Conservation (phyloP, 2,888 invertebrate genomes). For the Amphipyra berbera region DNA sequence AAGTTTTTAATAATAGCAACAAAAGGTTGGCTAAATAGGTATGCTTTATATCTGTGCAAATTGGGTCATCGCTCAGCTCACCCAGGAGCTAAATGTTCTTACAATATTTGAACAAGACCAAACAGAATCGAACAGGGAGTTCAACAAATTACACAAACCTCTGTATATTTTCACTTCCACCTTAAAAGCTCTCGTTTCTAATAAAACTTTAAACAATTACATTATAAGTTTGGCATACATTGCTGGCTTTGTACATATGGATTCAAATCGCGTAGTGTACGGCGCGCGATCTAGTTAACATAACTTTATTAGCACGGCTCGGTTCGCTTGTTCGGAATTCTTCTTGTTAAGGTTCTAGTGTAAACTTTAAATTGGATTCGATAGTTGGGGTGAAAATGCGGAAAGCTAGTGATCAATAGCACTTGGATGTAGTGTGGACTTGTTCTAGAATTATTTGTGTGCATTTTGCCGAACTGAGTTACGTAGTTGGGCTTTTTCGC, state of each 20-base stretch:
- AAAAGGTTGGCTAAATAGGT: too few species aligned
- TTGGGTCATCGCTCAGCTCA: not conserved
- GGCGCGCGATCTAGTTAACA: conserved; percentile 53
- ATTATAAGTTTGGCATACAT: conserved; percentile 31
- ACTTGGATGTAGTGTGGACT: conserved; percentile 31
- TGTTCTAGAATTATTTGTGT: conserved; percentile 32
- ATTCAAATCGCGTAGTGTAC: conserved; percentile 33
- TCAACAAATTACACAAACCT: conserved; percentile 21
- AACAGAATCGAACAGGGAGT: conserved; percentile 7
- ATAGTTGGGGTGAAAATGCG: conserved; percentile 52
- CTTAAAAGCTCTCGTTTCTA: conserved; percentile 27
- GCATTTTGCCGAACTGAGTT: conserved; percentile 17
- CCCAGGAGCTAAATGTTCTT: not conserved
- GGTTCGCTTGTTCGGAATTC: conserved; percentile 56
- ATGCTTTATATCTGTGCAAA: too few species aligned
- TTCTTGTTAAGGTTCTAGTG: conserved; percentile 53
- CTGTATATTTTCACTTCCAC: conserved; percentile 23
- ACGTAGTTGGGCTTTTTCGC: not conserved
- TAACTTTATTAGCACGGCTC: conserved; percentile 55
- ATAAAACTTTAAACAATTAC: conserved; percentile 27
- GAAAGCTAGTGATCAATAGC: conserved; percentile 55
- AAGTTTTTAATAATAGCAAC: too few species aligned
- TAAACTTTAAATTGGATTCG: conserved; percentile 65
- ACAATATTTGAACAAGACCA: not conserved
- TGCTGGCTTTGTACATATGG: conserved; percentile 25